phyloP scores from a whole-genome alignment of 2,888 invertebrate species.

The Zele albiditarsus region DNA sequence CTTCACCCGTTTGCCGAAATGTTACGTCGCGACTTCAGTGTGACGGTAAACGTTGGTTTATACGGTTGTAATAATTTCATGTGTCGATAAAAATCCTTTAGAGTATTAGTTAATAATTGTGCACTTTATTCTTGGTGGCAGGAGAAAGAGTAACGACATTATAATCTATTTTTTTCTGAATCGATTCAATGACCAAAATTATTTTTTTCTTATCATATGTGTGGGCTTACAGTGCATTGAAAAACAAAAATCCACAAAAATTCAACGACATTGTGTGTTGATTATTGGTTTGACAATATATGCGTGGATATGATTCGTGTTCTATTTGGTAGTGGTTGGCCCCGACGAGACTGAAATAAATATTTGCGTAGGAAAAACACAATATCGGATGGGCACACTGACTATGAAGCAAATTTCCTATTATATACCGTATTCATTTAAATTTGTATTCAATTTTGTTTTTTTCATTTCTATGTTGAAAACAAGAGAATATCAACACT shows the following conservation, averaged over 20 bases:
- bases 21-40: conserved; percentile 62
- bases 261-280: neutral
- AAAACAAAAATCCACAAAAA: neutral
- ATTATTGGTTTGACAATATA: neutral
- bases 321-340: conserved; percentile 34
- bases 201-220: neutral
- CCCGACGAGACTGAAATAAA: conserved; percentile 47
- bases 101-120: neutral
- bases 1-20: conserved; percentile 52
- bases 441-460: neutral
- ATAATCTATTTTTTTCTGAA: no score
- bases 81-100: conserved; percentile 3
- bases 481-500: neutral
- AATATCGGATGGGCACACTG: conserved; percentile 4
- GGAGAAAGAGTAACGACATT: neutral
- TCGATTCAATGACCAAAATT: neutral
- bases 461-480: neutral
- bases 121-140: neutral
- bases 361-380: conserved; percentile 23
- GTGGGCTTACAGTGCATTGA: neutral
- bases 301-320: conserved; percentile 18
- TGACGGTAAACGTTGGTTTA: conserved; percentile 66
- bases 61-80: conserved; percentile 37
- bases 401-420: neutral
- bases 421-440: neutral